Evolutionary conservation across 2,888 invertebrate species (phyloP).

Genomic region (Troglohyphantes excavatus): DNA sequence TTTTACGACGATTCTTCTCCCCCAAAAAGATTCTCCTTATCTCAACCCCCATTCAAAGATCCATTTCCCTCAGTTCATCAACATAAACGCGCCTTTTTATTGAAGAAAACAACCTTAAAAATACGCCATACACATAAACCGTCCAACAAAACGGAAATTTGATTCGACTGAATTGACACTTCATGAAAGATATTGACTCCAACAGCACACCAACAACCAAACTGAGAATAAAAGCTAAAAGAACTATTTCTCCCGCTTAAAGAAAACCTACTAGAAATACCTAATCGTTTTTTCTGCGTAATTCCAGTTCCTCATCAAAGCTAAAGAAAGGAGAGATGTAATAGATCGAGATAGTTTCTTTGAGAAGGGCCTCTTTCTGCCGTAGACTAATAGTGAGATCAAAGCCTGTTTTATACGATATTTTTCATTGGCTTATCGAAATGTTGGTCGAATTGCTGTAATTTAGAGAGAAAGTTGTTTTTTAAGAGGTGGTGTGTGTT

Average conservation of each 20-base stretch:
- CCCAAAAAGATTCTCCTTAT: too few species aligned
- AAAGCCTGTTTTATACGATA: conserved; percentile 51
- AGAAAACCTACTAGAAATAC: conserved; percentile 12
- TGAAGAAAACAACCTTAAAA: too few species aligned
- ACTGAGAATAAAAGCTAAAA: background rate
- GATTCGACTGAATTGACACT: conserved; percentile 23
- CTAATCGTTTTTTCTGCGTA: conserved; percentile 46
- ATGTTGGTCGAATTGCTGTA: conserved; percentile 36
- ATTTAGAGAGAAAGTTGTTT: conserved; percentile 32
- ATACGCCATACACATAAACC: background rate
- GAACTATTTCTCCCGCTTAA: background rate
- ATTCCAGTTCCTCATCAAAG: background rate
- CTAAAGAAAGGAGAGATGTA: conserved; percentile 44
- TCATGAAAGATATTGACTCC: conserved; percentile 7
- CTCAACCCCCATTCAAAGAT: too few species aligned
- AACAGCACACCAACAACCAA: background rate
- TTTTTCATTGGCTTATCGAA: conserved; percentile 69
- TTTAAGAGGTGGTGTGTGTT: background rate
- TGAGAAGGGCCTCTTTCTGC: background rate
- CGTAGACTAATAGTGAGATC: conserved; percentile 55
- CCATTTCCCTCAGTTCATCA: too few species aligned
- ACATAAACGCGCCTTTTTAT: too few species aligned
- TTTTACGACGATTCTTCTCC: too few species aligned
- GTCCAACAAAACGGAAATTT: conserved; percentile 10
- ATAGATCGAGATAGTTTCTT: conserved; percentile 43